Evolutionary conservation across 1,140 invertebrate genomes (phyloP).

Genomic region (Octopus sinensis): DNA sequence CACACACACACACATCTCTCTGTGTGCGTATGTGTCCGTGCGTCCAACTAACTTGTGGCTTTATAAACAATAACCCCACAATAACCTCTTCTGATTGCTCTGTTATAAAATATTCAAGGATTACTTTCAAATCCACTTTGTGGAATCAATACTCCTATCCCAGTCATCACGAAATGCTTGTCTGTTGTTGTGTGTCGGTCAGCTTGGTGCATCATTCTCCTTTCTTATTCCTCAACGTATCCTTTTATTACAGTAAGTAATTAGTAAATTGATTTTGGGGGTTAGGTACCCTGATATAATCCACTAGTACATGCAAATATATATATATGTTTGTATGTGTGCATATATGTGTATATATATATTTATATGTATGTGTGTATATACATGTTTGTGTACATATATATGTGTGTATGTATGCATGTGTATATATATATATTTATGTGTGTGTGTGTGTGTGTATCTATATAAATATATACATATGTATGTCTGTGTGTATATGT

Average conservation of each 20-base stretch:
- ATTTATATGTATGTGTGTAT: not conserved
- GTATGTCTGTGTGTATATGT: not conserved
- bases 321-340: not conserved
- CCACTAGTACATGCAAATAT: not conserved
- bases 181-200: too few species aligned
- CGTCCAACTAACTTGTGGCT: too few species aligned
- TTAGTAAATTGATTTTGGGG: too few species aligned
- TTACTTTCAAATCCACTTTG: too few species aligned
- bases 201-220: too few species aligned
- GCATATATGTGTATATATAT: not conserved
- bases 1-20: not conserved
- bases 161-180: too few species aligned
- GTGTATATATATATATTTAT: not conserved
- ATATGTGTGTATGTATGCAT: not conserved
- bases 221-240: too few species aligned
- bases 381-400: not conserved
- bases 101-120: too few species aligned
- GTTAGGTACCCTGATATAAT: not conserved
- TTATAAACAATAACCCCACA: too few species aligned
- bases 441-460: not conserved
- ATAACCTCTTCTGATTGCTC: too few species aligned
- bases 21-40: not conserved
- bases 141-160: too few species aligned
- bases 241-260: too few species aligned
- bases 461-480: not conserved